phyloP scores from a whole-genome alignment of 2,113 vertebrate genomes.

The Vulpes ferrilata region DNA sequence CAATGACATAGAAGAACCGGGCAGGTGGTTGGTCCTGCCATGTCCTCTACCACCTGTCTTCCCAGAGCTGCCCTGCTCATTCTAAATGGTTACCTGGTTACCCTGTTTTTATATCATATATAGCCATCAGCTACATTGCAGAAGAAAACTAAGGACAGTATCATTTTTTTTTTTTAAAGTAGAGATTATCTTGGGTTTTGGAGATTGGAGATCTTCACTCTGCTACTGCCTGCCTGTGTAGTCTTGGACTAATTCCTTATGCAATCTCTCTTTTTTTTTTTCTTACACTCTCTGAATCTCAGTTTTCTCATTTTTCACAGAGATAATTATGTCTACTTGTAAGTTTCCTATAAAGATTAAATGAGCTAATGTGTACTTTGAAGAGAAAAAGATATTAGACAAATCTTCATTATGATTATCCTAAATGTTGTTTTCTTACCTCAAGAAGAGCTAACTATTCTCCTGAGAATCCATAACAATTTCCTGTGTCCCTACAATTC shows the following conservation, averaged over 20 bases:
- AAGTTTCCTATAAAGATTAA: conserved; percentile 28
- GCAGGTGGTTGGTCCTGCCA: background rate
- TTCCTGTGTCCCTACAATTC: background rate
- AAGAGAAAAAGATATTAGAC: background rate
- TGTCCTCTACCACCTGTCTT: conserved; percentile 11
- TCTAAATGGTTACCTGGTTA: conserved; percentile 21
- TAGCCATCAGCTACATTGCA: background rate
- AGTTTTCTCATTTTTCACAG: conserved; percentile 35
- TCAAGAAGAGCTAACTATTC: background rate
- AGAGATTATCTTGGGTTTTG: background rate
- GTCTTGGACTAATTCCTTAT: background rate
- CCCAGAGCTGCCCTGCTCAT: background rate
- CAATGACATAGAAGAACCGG: background rate
- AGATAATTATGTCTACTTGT: background rate
- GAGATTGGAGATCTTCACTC: background rate
- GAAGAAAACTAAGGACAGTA: background rate
- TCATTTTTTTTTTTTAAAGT: background rate
- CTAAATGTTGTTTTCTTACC: background rate
- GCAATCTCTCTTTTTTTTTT: background rate
- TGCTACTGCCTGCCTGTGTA: background rate
- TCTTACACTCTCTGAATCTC: conserved; percentile 10
- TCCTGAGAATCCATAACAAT: background rate
- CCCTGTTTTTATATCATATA: conserved; percentile 7
- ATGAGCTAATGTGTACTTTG: background rate
- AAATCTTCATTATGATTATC: background rate